These are phyloP conservation scores for Hyphantria cunea DNA, from an alignment of 1,140 invertebrate genomes.

Conservation along the genomic window DNA sequence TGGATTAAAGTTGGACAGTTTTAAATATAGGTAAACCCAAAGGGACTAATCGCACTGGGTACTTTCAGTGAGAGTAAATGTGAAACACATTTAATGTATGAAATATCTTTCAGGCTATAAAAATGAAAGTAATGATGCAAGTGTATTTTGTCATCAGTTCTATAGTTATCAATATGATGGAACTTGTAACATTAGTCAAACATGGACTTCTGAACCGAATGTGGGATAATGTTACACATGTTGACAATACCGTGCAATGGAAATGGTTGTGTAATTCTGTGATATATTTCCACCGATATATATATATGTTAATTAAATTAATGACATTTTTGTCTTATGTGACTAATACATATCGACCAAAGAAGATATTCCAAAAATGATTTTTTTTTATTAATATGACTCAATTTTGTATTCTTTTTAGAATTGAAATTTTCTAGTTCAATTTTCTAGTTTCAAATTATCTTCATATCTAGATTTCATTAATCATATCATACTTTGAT, in stretches of 20 bases:
- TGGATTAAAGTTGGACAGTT: slow-evolving; percentile 32
- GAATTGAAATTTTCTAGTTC: neutral
- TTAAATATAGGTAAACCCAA: slow-evolving; percentile 10
- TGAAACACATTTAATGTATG: slow-evolving; percentile 1
- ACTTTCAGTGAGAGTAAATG: slow-evolving; percentile 11
- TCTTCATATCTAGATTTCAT: too few species aligned
- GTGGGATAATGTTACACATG: slow-evolving; percentile 25
- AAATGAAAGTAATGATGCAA: neutral
- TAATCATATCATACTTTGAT: too few species aligned
- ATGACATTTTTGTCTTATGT: slow-evolving; percentile 17
- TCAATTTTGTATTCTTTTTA: slow-evolving; percentile 12
- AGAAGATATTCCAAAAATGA: slow-evolving; percentile 15
- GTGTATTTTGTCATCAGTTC: too few species aligned
- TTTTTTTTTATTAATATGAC: slow-evolving; percentile 9
- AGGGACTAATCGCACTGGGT: slow-evolving; percentile 13
- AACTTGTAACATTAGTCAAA: slow-evolving; percentile 34
- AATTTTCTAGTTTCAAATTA: too few species aligned
- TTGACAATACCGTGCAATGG: slow-evolving; percentile 32
- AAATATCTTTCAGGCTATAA: slow-evolving; percentile 17
- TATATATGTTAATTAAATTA: slow-evolving; percentile 28
- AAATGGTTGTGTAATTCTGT: slow-evolving; percentile 46
- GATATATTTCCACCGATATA: slow-evolving; percentile 44
- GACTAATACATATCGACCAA: slow-evolving; percentile 33
- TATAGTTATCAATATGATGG: neutral
- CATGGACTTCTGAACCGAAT: neutral